phyloP scores from a whole-genome alignment of 2,113 vertebrate genomes.

The Nothocercus nigrocapillus region DNA sequence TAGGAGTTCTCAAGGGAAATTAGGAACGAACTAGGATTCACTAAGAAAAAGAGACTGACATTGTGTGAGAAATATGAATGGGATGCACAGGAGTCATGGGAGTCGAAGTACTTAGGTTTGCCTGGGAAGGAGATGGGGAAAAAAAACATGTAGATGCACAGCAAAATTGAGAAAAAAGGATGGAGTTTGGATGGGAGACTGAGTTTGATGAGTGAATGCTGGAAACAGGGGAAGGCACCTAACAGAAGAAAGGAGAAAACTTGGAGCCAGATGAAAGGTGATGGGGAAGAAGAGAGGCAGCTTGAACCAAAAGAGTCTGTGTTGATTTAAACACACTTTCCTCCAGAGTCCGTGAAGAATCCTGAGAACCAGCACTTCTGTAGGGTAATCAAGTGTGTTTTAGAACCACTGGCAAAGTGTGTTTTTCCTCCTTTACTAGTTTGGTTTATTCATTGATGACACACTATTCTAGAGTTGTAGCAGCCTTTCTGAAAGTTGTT shows the following conservation, averaged over 20 bases:
- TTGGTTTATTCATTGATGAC: neutral
- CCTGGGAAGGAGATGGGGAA: slow-evolving; percentile 35
- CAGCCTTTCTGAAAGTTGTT: neutral
- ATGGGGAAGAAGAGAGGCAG: neutral
- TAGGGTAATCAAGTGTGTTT: neutral
- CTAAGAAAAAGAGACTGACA: slow-evolving; percentile 22
- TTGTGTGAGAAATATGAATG: slow-evolving; percentile 55
- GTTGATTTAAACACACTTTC: neutral
- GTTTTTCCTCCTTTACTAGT: neutral
- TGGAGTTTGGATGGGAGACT: neutral
- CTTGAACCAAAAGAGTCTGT: neutral
- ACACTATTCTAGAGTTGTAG: neutral
- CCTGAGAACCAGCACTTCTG: neutral
- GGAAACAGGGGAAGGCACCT: neutral
- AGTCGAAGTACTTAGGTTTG: slow-evolving; percentile 48
- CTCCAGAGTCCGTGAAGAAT: neutral
- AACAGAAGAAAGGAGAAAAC: neutral
- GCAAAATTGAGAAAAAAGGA: slow-evolving; percentile 16
- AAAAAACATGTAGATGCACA: neutral
- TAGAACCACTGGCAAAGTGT: neutral
- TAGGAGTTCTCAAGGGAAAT: slow-evolving; percentile 50
- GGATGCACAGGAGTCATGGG: slow-evolving; percentile 47
- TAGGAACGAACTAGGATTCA: slow-evolving; percentile 35
- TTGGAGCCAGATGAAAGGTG: neutral
- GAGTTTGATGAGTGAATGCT: neutral